Evolutionary conservation across 2,888 invertebrate genomes (phyloP).

Genomic region (Augiades crinisus): DNA sequence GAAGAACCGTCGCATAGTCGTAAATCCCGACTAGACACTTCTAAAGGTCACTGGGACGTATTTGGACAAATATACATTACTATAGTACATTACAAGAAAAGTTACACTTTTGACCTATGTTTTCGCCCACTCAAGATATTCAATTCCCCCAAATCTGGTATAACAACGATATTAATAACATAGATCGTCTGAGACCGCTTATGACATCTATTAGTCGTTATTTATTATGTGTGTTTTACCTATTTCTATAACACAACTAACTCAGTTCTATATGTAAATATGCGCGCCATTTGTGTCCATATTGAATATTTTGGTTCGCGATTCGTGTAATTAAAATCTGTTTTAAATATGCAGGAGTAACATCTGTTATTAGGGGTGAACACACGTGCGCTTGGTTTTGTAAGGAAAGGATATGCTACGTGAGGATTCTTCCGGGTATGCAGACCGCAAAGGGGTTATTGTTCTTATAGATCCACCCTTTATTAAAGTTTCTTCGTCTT

Average conservation of each 20-base stretch:
- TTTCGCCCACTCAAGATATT: conserved; percentile 53
- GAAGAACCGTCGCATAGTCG: background rate
- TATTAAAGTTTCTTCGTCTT: conserved; percentile 14
- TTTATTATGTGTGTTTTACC: too few species aligned
- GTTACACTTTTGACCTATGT: conserved; percentile 54
- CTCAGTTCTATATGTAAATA: conserved; percentile 53
- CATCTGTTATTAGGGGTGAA: conserved; percentile 26
- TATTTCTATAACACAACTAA: too few species aligned
- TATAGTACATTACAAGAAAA: conserved; percentile 26
- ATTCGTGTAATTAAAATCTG: conserved; percentile 34
- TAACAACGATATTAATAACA: conserved; percentile 60
- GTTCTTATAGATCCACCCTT: conserved; percentile 20
- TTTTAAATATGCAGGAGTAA: conserved; percentile 26
- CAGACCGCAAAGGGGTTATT: conserved; percentile 19
- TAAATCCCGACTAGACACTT: conserved; percentile 19
- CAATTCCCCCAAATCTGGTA: conserved; percentile 50
- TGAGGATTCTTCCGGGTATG: conserved; percentile 23
- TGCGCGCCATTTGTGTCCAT: conserved; percentile 47
- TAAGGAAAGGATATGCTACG: conserved; percentile 19
- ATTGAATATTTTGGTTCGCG: conserved; percentile 44
- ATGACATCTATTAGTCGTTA: conserved; percentile 10
- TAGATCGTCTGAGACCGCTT: conserved; percentile 34
- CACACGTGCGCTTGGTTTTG: conserved; percentile 15
- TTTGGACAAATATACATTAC: conserved; percentile 12
- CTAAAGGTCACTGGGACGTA: conserved; percentile 17